Evolutionary conservation across 1,140 invertebrate genomes (phyloP), one percentile per base, ranked within the genome.

Genomic region (Drosophila nasuta): DNA sequence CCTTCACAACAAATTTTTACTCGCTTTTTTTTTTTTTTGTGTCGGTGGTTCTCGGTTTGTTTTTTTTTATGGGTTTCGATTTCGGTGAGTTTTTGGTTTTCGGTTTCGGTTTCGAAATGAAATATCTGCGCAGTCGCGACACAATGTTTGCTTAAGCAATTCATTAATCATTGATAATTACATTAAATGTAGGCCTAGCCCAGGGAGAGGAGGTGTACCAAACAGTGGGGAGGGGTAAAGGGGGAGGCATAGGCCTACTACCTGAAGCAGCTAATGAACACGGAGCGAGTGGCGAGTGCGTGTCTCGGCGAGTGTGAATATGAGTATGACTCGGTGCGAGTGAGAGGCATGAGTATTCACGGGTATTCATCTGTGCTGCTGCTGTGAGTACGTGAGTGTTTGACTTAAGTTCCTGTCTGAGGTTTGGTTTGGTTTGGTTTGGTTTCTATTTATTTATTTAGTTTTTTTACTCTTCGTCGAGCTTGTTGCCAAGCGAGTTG

Each of bases 111-210:
- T 69, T 63, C 33, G 25, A 62, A 62, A 62, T 17, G 56, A 70
- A 70, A 58, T 57, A 60, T 62, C 45, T 38, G 58, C 54, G 60
- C 33, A 73, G 58, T 35, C 75, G 69, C 70, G 63, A 83, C 75
- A 78, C 69, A 81, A 81, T 88, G 85, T 88, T 88, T 88, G 81
- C 81, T 68, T 65, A 76, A 88, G 68, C 75, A 88, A 88, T 88
- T 88, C 85, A 88, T 88, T 88, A 88, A 88, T 88, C 85, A 88
- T 81, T 85, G 85, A 88, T 88, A 88, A 88, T 88, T 88, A 88
- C 85, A 88, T 83, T 88, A 89, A 83, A 85, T 88, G 74, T 85
- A 83, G 83, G 83, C 81, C 80, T 88, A 79, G 54, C 35, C 43
- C 25, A 17, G 45, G 28, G n/a, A 15, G 10, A 15, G 35, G 46